Percentiles rank a stretch among this genome's conserved stretches.
phyloP scores from a whole-genome alignment of 2,113 vertebrate species.

The Rhadina sibilatrix region DNA sequence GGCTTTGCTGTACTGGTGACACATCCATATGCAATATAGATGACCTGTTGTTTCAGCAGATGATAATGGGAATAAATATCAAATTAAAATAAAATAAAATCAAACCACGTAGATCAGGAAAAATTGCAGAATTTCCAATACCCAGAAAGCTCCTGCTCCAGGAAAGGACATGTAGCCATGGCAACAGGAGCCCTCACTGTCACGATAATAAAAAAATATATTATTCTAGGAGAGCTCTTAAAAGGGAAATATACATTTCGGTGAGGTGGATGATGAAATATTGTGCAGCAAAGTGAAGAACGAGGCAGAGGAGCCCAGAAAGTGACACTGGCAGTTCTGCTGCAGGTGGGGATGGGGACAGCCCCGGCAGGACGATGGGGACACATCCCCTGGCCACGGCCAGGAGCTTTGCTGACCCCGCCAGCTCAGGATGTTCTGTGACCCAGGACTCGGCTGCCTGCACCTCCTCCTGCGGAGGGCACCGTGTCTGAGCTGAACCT shows the following conservation, averaged over 20 bases:
- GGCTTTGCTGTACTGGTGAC: neutral
- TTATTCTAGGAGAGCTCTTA: constrained; percentile 60
- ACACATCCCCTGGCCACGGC: rapidly evolving
- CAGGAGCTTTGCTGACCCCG: neutral
- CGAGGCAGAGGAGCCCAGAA: neutral
- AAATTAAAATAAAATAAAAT: constrained; percentile 12
- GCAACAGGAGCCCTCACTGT: constrained; percentile 65
- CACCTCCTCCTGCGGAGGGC: neutral
- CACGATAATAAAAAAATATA: constrained; percentile 65
- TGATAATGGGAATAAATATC: constrained; percentile 28
- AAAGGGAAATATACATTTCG: constrained; percentile 65
- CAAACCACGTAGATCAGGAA: neutral
- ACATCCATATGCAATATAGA: neutral
- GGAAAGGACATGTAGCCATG: constrained; percentile 62
- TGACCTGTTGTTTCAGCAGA: constrained; percentile 31
- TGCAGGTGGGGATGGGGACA: neutral
- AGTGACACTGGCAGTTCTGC: neutral
- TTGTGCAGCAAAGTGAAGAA: constrained; percentile 1
- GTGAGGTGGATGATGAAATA: constrained; percentile 40
- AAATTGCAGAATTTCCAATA: constrained; percentile 44
- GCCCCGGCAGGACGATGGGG: neutral
- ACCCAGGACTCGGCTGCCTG: neutral
- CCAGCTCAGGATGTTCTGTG: neutral
- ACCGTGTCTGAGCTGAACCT: rapidly evolving
- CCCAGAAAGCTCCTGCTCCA: constrained; percentile 53